Conservation (phyloP, 2,797 vertebrate genomes). For the Phyllotis vaccarum region DNA sequence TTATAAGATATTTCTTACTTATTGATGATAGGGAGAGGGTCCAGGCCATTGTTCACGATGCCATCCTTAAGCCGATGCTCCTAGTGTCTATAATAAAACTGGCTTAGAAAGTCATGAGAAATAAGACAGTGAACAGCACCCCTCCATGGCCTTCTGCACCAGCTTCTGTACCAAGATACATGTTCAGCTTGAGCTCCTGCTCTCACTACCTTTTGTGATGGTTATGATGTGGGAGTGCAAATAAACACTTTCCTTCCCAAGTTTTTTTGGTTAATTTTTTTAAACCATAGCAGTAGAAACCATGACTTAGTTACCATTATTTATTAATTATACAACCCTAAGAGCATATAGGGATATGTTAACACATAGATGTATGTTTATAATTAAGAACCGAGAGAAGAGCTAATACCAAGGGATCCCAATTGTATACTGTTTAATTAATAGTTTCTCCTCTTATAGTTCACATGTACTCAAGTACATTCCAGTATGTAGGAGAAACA, state of each 20-base stretch:
- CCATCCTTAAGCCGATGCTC: not conserved
- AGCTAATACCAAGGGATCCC: not conserved
- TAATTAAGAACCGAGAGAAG: not conserved
- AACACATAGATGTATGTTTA: not conserved
- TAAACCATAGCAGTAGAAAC: not conserved
- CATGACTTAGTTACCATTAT: not conserved
- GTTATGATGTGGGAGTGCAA: not conserved
- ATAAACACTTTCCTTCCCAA: not conserved
- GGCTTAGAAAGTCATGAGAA: not conserved
- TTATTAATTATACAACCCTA: not conserved
- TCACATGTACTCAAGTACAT: not conserved
- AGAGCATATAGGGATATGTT: not conserved
- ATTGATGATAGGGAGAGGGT: not conserved
- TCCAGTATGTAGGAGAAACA: not conserved
- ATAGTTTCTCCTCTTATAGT: not conserved
- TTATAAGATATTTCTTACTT: not conserved
- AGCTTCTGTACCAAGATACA: not conserved
- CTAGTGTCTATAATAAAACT: not conserved
- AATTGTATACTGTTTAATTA: not conserved
- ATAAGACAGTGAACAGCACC: not conserved
- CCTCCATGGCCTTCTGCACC: not conserved
- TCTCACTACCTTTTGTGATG: not conserved
- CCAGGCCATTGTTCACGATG: not conserved
- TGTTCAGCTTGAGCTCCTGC: not conserved
- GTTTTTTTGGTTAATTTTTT: not conserved